These are phyloP conservation scores for Chaetodon trifascialis DNA, from an alignment of 2,113 vertebrate species.

Conservation along the genomic window DNA sequence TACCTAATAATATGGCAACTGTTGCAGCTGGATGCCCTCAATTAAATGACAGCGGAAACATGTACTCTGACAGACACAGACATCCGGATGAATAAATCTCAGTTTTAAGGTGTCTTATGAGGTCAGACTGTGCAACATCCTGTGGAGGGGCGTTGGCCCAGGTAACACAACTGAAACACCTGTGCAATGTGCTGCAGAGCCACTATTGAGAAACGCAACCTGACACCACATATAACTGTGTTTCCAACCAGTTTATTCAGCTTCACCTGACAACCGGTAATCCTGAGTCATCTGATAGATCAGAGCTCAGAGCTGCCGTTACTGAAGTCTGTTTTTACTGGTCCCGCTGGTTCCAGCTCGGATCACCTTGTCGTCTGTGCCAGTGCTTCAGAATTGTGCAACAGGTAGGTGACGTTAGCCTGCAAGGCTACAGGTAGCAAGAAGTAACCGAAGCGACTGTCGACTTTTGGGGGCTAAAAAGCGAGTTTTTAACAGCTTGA, in stretches of 20 bases:
- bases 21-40: neutral
- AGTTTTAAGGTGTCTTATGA: neutral
- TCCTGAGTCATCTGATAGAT: neutral
- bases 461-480: neutral
- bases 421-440: conserved; percentile 21
- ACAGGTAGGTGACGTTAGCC: conserved; percentile 42
- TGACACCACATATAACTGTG: neutral
- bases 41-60: neutral
- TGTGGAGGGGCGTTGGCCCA: conserved; percentile 73
- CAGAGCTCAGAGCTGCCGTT: no score
- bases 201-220: conserved; percentile 45
- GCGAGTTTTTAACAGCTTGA: neutral
- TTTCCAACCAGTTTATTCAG: neutral
- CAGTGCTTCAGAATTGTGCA: conserved; percentile 37
- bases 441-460: neutral
- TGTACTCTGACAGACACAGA: neutral
- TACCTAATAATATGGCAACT: neutral
- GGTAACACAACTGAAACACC: conserved; percentile 53
- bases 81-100: neutral
- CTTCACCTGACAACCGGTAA: neutral
- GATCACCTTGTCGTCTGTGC: neutral
- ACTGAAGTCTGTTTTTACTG: neutral
- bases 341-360: neutral
- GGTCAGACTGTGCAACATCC: conserved; percentile 21
- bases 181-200: conserved; percentile 43